Evolutionary conservation across 2,888 invertebrate genomes (phyloP).

Genomic region (Agapetus fuscipes): DNA sequence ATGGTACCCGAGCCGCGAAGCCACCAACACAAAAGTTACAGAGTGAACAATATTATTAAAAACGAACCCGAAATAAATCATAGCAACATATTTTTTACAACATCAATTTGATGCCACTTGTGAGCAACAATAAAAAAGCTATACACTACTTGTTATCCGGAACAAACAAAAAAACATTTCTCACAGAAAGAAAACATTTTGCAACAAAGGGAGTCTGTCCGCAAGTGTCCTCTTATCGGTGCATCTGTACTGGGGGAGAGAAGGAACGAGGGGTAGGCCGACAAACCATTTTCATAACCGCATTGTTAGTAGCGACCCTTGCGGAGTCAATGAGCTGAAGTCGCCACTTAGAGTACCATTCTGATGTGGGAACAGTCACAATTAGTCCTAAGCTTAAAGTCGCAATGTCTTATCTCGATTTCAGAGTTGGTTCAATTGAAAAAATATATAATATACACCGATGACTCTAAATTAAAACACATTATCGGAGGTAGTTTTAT

Average conservation of each 20-base stretch:
- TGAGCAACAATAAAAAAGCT: no score
- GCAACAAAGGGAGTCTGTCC: constrained; percentile 3
- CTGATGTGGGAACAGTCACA: constrained; percentile 11
- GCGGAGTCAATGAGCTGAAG: constrained; percentile 11
- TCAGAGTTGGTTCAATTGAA: no score
- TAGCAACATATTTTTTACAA: no score
- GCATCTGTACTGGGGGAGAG: constrained; percentile 5
- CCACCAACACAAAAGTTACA: no score
- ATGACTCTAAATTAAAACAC: no score
- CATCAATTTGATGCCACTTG: no score
- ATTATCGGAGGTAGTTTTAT: no score
- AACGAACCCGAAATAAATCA: no score
- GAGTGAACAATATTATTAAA: no score
- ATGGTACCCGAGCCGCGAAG: no score
- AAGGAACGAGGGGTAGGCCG: background rate
- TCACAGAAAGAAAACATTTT: constrained; percentile 1
- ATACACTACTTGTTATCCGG: no score
- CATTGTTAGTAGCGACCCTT: constrained; percentile 9
- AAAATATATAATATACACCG: no score
- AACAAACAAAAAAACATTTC: constrained; percentile 2
- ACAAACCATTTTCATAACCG: constrained; percentile 8
- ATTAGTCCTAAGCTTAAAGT: constrained; percentile 3
- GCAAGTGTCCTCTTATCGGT: constrained; percentile 15
- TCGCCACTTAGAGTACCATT: constrained; percentile 5
- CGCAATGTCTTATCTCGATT: background rate